Base-by-base conservation (phyloP, 2,888 invertebrate species). In the Miltochrista miniata region DNA sequence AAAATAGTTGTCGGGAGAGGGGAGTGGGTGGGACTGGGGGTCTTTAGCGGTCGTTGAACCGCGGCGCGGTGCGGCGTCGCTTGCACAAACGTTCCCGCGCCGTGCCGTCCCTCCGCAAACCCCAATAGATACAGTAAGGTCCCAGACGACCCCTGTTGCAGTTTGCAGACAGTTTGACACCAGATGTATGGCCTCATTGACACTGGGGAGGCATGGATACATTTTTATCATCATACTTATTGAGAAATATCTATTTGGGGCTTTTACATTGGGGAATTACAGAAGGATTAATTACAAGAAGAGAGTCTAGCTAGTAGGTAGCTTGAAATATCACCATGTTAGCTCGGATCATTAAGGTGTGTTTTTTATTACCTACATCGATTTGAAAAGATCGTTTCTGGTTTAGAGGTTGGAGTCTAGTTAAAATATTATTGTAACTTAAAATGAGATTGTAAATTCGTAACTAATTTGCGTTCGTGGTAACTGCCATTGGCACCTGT, bases 11-110 rank as follows among this genome's bases (percentile, higher is more conserved):
- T 54, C 45, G 51, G 48, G 13, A 24, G 44, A 40, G 4, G 39
- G 30, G 35, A 7, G 18, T 33, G 38, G 36, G 45, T 24, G 54
- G 41, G 39, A 36, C 11, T 41, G 7, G 12, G 43, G 45, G 14
- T 31, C n/a, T 39, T 7, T 15, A 14, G 53, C 61, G 68, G 64
- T 64, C 65, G 48, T 47, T 38, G 59, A 64, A 58, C 65, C 55
- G 42, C 41, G 35, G 45, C 35, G 33, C 51, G 51, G 35, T 30
- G 12, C 18, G 12, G 36, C 9, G 38, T 1, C 33, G 40, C 41
- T 31, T 7, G 33, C 31, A 24, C 18, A 2, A 35, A 30, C 35
- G 29, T 30, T 30, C 50, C 33, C 43, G 38, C 38, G 37, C 10
- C 5, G 18, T 37, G 33, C 34, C 33, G 43, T 33, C 39, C 24